Evolutionary conservation across 2,888 invertebrate species (phyloP), one percentile per base, ranked within the genome.

Genomic region (Flabesymbios commensalis): DNA sequence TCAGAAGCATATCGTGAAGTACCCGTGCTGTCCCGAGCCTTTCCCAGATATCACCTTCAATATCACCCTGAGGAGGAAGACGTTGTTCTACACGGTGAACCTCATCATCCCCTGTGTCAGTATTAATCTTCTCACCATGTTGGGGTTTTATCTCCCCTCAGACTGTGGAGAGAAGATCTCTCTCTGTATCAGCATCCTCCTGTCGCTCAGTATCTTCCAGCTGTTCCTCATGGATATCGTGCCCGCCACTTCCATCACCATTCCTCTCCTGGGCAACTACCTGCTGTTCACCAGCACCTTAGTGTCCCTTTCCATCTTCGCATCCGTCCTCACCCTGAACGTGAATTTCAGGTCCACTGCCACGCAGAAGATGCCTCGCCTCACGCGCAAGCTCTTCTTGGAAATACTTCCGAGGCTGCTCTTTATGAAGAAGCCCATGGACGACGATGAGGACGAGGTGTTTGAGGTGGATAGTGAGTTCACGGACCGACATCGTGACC

Each of bases 221-320:
- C 87, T 97, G 68, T 87, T 97, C 84, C 92, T 97, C 74, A 95
- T 95, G 75, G 96, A 97, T 86, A 95, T 97, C 79, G 95, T 97
- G 80, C 96, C 96, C 49, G 95, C 96, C 54, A 97, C 96, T 60
- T 94, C 94, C 47, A 86, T 97, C 78, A 96, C 96, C 71, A 93
- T 96, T 74, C 96, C 96, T 65, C 87, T 97, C 63, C 87, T 97
- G 74, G 96, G 96, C 74, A 96, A 72, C 52, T 82, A 97, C 85
- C 89, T 98, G 75, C 93, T 98, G 83, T 97, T 98, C 84, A 97
- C 97, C 71, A 96, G 97, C 95, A 94, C 97, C 77, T 89, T 98
- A 75, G 97, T 97, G 69, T 96, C 97, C 56, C 91, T 97, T 85
- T 84, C 84, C n/a, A 96, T 97, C 87, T 94, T 96, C 83, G 92